Percentiles rank a stretch among this genome's conserved stretches.
Conservation (phyloP, 2,113 vertebrate genomes). For the Cathartes aura region DNA sequence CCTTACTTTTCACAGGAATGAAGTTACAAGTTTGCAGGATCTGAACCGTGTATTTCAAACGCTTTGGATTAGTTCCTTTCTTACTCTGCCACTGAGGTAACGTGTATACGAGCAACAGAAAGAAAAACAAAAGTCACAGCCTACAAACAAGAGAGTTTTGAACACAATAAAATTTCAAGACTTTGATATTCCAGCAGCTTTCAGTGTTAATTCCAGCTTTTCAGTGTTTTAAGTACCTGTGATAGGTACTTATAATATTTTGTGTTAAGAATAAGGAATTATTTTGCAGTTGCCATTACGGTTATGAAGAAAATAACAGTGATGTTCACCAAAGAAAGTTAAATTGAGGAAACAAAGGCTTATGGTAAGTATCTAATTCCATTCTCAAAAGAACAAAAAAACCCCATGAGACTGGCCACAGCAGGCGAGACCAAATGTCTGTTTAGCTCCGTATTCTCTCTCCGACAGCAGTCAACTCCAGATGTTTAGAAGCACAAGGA, state of each 20-base stretch:
- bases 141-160: not conserved
- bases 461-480: not conserved
- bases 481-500: not conserved
- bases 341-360: not conserved
- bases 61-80: not conserved
- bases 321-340: not conserved
- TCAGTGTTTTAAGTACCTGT: not conserved
- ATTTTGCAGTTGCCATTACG: not conserved
- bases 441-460: not conserved
- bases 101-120: not conserved
- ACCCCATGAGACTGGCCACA: not conserved
- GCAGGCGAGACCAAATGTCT: not conserved
- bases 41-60: not conserved
- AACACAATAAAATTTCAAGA: not conserved
- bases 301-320: not conserved
- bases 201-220: not conserved
- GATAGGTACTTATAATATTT: not conserved
- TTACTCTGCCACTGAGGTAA: not conserved
- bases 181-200: not conserved
- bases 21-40: not conserved
- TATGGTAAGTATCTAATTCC: not conserved
- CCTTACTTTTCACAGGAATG: not conserved
- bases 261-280: not conserved
- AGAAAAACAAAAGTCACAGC: not conserved
- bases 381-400: conserved; percentile 9